Conservation (phyloP, 2,797 vertebrate species). For the Epinephelus awoara region DNA sequence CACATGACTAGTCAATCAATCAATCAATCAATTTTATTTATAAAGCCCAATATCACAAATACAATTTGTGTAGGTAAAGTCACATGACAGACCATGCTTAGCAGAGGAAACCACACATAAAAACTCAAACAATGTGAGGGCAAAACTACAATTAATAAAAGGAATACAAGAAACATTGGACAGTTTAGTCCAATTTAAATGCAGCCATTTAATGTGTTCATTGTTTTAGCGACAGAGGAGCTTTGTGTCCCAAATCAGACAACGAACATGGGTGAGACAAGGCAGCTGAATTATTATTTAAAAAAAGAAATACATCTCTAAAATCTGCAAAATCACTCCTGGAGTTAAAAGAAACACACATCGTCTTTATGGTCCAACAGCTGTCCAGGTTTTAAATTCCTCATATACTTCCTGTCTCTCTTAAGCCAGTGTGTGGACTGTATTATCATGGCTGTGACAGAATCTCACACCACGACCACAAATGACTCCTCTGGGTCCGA, state of each 20-base stretch:
- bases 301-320: neutral
- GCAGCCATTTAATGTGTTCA: neutral
- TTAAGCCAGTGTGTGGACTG: conserved; percentile 77
- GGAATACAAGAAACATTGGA: too few relatives aligned
- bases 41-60: too few relatives aligned
- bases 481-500: conserved; percentile 77
- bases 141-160: too few relatives aligned
- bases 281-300: neutral
- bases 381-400: conserved; percentile 75
- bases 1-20: too few relatives aligned
- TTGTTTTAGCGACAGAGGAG: neutral
- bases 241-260: neutral
- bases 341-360: neutral
- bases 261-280: neutral
- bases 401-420: conserved; percentile 73
- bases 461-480: conserved; percentile 79
- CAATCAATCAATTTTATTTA: too few relatives aligned
- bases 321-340: neutral
- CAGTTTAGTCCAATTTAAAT: too few relatives aligned
- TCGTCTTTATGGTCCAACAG: conserved; percentile 6
- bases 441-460: conserved; percentile 71
- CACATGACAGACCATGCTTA: too few relatives aligned
- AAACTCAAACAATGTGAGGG: too few relatives aligned
- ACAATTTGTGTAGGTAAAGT: too few relatives aligned
- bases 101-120: too few relatives aligned